Evolutionary conservation across 2,113 vertebrate species (phyloP), one percentile per base, ranked within the genome.

Genomic region (Megaleporinus macrocephalus): DNA sequence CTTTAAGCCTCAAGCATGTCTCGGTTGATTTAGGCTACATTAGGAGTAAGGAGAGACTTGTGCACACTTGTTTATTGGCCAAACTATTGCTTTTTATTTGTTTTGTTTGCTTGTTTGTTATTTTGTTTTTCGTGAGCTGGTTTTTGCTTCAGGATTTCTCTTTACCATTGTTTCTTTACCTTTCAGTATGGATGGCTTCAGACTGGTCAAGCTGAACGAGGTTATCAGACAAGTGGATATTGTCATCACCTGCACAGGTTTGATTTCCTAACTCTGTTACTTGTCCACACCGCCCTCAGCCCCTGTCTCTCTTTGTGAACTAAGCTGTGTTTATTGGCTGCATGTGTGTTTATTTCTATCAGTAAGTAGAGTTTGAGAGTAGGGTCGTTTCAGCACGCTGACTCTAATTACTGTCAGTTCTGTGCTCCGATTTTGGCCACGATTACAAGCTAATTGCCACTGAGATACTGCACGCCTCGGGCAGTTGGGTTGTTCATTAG

Each of bases 241-340:
- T 10, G 96, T 99, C 90, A 99, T 99, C 92, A 99, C 98, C 89
- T 99, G 98, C 93, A 99, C 98, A 91, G 98, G 98, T 99, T 49
- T 9, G 55, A 47, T n/a, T 44, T 47, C 20, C 0, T 24, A 18
- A 36, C 20, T 51, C 76, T 68, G 14, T 20, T 30, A 20, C 18
- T 36, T 41, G 18, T 4, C 22, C 22, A 36, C 18, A n/a, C 65
- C 65, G 20, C 16, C 27, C 20, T 20, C 20, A 27, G 30, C 65
- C 6, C 41, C 30, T 26, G 30, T 20, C 16, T 20, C 18, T 18
- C 65, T 1, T 20, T 49, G 9, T 2, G 20, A 47, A 53, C 63
- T 36, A 29, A 63, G 61, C 16, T 18, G 12, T 14, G 36, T 14
- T 14, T 7, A 73, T 11, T 71, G 66, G 2, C 30, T 4, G 2